Evolutionary conservation across 2,888 invertebrate species (phyloP), one percentile per base, ranked within the genome.

Genomic region (Pandemis heparana): DNA sequence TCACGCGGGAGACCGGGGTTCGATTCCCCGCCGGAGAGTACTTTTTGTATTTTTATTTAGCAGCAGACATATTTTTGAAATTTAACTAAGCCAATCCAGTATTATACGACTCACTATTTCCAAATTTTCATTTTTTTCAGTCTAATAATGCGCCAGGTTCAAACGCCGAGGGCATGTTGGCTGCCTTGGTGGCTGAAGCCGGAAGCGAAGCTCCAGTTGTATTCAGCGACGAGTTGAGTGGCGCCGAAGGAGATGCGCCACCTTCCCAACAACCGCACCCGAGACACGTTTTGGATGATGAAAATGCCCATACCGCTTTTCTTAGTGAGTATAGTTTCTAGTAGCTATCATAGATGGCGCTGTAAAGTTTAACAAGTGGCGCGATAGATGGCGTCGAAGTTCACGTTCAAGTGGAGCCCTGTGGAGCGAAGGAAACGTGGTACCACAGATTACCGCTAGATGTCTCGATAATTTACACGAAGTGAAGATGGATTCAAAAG

Each of bases 251-350:
- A 46, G 85, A 84, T 65, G 88, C 87, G 63, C 84, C 85, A 67
- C 82, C 97, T 97, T 97, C 84, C 91, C 85, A 85, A 75, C 82
- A 80, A 78, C 85, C 81, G 97, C 77, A 97, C 96, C 97, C 97
- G 96, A 82, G 93, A 77, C 99, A 46, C 93, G 98, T 86, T 80
- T 97, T 98, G 72, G 98, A 97, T 77, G 98, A 99, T 82, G 99
- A 99, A 87, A 97, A 99, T 56, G 95, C 98, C 70, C 97, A 98
- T 83, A 98, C 98, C 82, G 99, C 99, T 85, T 99, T 99, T 97
- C 97, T 98, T 62, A 99, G 99, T 97, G 91, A 95, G 95, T 86
- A 1, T 14, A 23, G 8, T 60, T 60, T n/a, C 12, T 38, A 12
- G 0, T 6, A 3, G 12, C 23, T n/a, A 14, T 41, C 6, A 65